phyloP scores from a whole-genome alignment of 2,113 vertebrate genomes.

The Ammodramus savannarum region DNA sequence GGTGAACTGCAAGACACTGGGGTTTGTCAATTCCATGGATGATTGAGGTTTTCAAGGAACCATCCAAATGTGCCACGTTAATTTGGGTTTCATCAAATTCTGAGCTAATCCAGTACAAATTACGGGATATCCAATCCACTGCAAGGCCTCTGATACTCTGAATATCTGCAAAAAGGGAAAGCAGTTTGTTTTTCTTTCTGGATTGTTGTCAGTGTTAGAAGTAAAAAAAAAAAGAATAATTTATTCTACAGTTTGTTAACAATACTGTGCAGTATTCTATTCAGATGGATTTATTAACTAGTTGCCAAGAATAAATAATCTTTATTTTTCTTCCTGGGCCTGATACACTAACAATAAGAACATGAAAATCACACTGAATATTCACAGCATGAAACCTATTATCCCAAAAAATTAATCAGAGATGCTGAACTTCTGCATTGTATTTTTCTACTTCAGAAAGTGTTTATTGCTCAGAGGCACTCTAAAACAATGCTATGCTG shows the following conservation, averaged over 20 bases:
- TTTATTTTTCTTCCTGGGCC: constrained; percentile 17
- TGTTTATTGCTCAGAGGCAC: background rate
- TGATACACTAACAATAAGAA: constrained; percentile 29
- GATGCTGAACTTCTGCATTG: background rate
- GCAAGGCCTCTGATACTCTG: constrained; percentile 93
- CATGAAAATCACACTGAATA: constrained; percentile 25
- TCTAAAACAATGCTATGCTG: background rate
- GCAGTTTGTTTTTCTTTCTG: background rate
- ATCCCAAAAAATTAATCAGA: background rate
- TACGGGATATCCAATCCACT: constrained; percentile 96
- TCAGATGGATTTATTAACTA: constrained; percentile 25
- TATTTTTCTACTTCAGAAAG: background rate
- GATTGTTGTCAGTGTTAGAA: background rate
- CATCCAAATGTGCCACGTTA: constrained; percentile 94
- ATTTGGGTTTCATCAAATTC: constrained; percentile 98
- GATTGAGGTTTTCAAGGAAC: constrained; percentile 96
- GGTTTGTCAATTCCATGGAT: constrained; percentile 98
- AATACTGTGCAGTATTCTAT: constrained; percentile 10
- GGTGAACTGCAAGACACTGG: constrained; percentile 91
- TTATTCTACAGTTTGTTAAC: constrained; percentile 37
- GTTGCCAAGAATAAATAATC: constrained; percentile 24
- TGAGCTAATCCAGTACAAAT: constrained; percentile 98
- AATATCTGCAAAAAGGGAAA: constrained; percentile 81
- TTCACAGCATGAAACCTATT: background rate
- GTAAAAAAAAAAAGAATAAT: background rate